These are phyloP conservation scores for Pediacus dermestoides DNA, from an alignment of 2,888 invertebrate species.

Conservation along the genomic window DNA sequence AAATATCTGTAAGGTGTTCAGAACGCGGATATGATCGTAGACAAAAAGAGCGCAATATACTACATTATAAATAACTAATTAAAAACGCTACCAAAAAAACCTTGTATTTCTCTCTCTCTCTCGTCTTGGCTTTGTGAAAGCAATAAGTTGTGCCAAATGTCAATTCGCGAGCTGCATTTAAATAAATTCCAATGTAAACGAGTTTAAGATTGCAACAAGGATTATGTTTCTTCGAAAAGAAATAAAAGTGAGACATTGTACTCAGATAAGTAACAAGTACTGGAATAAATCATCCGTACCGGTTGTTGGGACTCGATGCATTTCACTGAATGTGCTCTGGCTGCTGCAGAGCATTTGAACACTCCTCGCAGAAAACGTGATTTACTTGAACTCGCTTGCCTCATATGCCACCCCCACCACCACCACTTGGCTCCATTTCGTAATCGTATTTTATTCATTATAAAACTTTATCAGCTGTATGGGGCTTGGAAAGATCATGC, in stretches of 20 bases:
- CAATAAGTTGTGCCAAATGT: constrained; percentile 11
- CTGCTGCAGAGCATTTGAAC: not conserved
- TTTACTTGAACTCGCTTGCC: too few relatives aligned
- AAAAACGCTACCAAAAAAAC: too few relatives aligned
- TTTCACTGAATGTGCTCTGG: constrained; percentile 5
- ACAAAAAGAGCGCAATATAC: too few relatives aligned
- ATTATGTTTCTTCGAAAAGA: constrained; percentile 24
- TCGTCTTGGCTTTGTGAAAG: constrained; percentile 4
- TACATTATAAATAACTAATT: too few relatives aligned
- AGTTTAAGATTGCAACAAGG: constrained; percentile 22
- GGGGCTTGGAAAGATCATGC: too few relatives aligned
- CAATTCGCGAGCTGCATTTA: constrained; percentile 19
- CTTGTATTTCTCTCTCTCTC: too few relatives aligned
- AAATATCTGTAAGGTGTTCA: too few relatives aligned
- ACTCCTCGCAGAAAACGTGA: constrained; percentile 1
- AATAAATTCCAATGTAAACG: constrained; percentile 26
- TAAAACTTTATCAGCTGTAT: too few relatives aligned
- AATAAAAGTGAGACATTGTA: constrained; percentile 26
- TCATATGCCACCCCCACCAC: too few relatives aligned
- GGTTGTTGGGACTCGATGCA: constrained; percentile 14
- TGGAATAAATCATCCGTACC: constrained; percentile 24
- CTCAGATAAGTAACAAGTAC: constrained; percentile 23
- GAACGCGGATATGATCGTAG: too few relatives aligned
- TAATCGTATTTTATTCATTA: too few relatives aligned
- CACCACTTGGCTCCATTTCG: too few relatives aligned